Evolutionary conservation across 2,797 vertebrate genomes (phyloP), one percentile per base, ranked within the genome.

Genomic region (Agapornis canus): DNA sequence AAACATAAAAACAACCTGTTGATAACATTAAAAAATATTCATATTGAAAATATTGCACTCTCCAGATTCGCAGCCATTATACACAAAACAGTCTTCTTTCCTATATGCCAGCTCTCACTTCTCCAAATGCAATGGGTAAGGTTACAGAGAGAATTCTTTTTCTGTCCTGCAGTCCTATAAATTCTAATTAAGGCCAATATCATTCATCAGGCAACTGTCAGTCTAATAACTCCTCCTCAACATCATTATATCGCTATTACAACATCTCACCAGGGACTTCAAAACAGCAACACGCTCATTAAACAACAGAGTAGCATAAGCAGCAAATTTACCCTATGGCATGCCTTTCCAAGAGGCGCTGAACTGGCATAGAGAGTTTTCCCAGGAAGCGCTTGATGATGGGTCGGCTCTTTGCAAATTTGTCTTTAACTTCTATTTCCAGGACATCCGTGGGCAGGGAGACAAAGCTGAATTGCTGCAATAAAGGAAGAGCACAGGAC

Each of bases 391-490:
- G 99, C 73, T 99, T 99, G 98, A 99, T 99, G 98, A 99, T 99
- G 0, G 99, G 99, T 22, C 99, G 98, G 93, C 99, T 99, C 97
- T 99, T 99, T 72, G 99, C 98, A 95, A 99, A 99, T 97, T 99
- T 99, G 96, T 99, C 99, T 97, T 99, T 99, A 89, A 99, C 99
- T 97, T 99, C 99, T 43, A 99, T 99, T 98, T 99, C 99, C 97
- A 99, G 97, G 86, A 99, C 99, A 10, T 99, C 99, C n/a, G 99
- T 99, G 48, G 99, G 99, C 92, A 99, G 97, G 51, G 99, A 99
- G 90, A 99, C 99, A 94, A 99, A 99, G 97, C 96, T 99, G 97
- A 99, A 99, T 82, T 98, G 98, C 99, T 99, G 98, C 12, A 89
- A 92, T 51, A 93, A 97, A 37, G 90, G 68, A 97, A 97, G 48